These are phyloP conservation scores for Cavia aperea DNA, from an alignment of 2,113 vertebrate genomes.

Conservation along the genomic window DNA sequence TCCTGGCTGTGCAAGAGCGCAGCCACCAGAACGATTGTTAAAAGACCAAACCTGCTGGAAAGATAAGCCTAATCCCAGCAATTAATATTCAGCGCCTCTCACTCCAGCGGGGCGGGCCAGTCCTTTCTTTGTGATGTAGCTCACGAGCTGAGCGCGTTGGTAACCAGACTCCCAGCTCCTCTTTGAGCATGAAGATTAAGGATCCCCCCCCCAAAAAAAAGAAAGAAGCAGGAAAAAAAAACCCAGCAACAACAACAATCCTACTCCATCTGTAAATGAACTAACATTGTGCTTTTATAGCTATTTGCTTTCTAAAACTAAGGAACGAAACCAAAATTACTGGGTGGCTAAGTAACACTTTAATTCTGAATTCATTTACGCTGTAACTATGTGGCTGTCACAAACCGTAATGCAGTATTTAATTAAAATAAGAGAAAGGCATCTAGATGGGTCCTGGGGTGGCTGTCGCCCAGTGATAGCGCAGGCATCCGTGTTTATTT, in stretches of 20 bases:
- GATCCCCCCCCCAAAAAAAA: too few relatives aligned
- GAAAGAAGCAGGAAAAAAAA: neutral
- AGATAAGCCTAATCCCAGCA: constrained; percentile 54
- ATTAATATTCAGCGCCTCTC: constrained; percentile 64
- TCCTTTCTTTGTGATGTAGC: constrained; percentile 53
- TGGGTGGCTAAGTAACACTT: constrained; percentile 80
- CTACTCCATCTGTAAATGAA: constrained; percentile 77
- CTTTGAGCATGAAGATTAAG: constrained; percentile 55
- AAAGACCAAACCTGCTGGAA: constrained; percentile 55
- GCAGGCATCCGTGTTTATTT: constrained; percentile 65
- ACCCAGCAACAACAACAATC: constrained; percentile 25
- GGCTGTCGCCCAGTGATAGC: constrained; percentile 73
- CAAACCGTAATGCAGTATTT: constrained; percentile 81
- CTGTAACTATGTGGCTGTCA: constrained; percentile 74
- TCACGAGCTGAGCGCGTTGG: constrained; percentile 22
- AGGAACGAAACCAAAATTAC: constrained; percentile 68
- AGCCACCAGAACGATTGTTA: constrained; percentile 42
- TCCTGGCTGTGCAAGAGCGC: neutral
- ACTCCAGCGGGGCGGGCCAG: constrained; percentile 40
- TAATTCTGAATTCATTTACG: constrained; percentile 79
- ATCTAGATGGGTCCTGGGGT: constrained; percentile 76
- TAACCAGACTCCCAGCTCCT: constrained; percentile 4
- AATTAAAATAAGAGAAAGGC: constrained; percentile 79
- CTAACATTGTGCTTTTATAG: constrained; percentile 77
- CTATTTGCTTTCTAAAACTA: constrained; percentile 73